A percentile compares a stretch with the other conserved stretches of the same genome.
phyloP scores from a whole-genome alignment of 2,797 vertebrate species.

The Pipistrellus pipistrellus region DNA sequence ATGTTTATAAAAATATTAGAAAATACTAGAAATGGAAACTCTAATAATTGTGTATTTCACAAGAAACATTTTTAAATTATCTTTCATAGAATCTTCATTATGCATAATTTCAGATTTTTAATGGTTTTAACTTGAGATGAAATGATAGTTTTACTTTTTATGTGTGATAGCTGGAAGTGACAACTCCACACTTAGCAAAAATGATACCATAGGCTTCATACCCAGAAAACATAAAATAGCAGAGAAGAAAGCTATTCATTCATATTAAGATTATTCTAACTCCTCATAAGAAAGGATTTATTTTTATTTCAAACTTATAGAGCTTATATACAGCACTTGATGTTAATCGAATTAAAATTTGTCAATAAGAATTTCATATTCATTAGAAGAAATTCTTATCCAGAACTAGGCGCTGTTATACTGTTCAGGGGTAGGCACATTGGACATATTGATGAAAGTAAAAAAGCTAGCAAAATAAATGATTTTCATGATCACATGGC shows the following conservation, averaged over 20 bases:
- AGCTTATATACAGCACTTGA: neutral
- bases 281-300: neutral
- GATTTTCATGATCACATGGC: neutral
- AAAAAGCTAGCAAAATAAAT: constrained; percentile 8
- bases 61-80: neutral
- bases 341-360: neutral
- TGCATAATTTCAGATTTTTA: neutral
- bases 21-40: neutral
- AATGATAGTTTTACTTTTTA: neutral
- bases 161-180: neutral
- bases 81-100: neutral
- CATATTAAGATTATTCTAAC: neutral
- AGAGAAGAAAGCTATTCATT: neutral
- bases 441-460: neutral
- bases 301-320: neutral
- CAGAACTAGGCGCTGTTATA: neutral
- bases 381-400: neutral
- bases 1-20: neutral
- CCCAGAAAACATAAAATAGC: neutral
- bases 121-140: neutral
- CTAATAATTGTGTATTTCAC: neutral
- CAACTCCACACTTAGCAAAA: neutral
- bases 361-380: neutral
- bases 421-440: neutral
- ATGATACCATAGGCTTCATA: neutral